Evolutionary conservation across 1,140 invertebrate genomes (phyloP), one percentile per base, ranked within the genome.

Genomic region (Orussus abietinus): DNA sequence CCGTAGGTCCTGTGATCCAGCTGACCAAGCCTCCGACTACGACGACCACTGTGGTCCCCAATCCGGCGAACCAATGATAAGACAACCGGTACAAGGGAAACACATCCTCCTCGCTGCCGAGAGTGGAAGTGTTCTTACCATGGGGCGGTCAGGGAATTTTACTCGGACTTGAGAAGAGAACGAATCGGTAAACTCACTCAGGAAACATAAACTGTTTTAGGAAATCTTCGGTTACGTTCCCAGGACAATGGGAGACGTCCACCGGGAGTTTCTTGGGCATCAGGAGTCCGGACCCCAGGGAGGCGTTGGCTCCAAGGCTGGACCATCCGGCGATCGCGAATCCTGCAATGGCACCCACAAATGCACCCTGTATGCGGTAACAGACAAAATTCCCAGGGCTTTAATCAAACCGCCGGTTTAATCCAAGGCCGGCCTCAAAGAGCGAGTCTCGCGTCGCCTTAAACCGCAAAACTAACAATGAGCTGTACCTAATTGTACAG

Each of bases 61-160:
- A 59, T 2, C 83, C 82, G 36, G 86, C 83, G 56, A 90, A 86
- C 83, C 88, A 86, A 54, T 85, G 81, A 55, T 85, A 86, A 2
- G 84, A 85, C 15, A 87, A 53, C 11, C 81, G 77, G 65, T 85
- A 86, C 15, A 86, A 58, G 1, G 82, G 80, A 59, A 86, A 86
- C 18, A 86, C 69, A 11, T 74, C 51, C 0, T 66, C 64, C 38
- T 71, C 68, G 30, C 66, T 70, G 43, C 4, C n/a, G n/a, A n/a
- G n/a, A n/a, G n/a, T n/a, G n/a, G n/a, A n/a, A n/a, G n/a, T n/a
- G n/a, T n/a, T n/a, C n/a, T n/a, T n/a, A n/a, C n/a, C n/a, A n/a
- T n/a, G n/a, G n/a, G n/a, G n/a, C n/a, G n/a, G n/a, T n/a, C n/a
- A n/a, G n/a, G n/a, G n/a, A n/a, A n/a, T n/a, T n/a, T n/a, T n/a